Evolutionary conservation across 2,113 vertebrate species (phyloP), one percentile per base, ranked within the genome.

Genomic region (Callionymus lyra): DNA sequence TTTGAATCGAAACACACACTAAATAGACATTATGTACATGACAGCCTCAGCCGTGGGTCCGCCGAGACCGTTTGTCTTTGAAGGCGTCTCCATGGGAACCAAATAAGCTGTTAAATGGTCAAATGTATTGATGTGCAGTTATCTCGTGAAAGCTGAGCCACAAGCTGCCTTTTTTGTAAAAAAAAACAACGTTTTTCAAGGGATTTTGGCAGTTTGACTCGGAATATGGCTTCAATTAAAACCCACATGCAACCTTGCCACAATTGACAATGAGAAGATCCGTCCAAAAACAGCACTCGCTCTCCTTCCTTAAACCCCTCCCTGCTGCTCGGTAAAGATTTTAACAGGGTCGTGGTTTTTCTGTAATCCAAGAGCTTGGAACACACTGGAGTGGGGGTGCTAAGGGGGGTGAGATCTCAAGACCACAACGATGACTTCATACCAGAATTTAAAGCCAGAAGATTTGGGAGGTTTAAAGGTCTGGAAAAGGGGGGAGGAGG

Each of bases 291-390:
- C 34, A 59, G 37, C 49, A 59, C 14, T 38, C 33, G 47, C 34
- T 16, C 9, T 19, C 6, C 15, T 63, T 58, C 44, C 50, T 6
- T 39, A 42, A 68, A 36, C 44, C 44, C 55, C 68, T 56, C 62
- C 72, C 78, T 79, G 82, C 70, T 74, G 68, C 79, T 86, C 85
- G 84, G 81, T 85, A 86, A 60, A 63, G 41, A 53, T 46, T 56
- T 43, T 57, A 70, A 64, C 64, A 35, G 56, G 55, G 43, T 53
- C 18, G 41, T 41, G 54, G 39, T 47, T 65, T 62, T 63, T 67
- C n/a, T 48, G 59, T 57, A 27, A 27, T 27, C 21, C 36, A 52
- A 45, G 61, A 66, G 68, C 56, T 61, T 59, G 56, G 61, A 77
- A 67, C 64, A 67, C 63, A 48, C 54, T 59, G 1, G 21, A 27